Conservation (phyloP, 2,888 invertebrate genomes). For the Drosophila suboccidentalis region DNA sequence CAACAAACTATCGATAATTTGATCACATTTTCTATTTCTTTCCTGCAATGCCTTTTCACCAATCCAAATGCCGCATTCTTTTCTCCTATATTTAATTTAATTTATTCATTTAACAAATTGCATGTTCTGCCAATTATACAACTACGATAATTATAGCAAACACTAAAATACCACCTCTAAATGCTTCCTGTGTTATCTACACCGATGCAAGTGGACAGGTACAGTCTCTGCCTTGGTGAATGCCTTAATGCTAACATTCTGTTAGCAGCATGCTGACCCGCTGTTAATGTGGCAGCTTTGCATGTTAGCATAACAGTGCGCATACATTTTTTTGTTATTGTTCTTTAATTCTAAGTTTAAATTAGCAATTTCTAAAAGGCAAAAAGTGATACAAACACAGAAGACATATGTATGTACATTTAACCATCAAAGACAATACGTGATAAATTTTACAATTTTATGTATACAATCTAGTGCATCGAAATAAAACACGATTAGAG, state of each 20-base stretch:
- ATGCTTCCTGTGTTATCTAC: slow-evolving; percentile 97
- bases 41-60: slow-evolving; percentile 24
- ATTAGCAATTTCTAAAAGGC: slow-evolving; percentile 34
- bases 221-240: slow-evolving; percentile 52
- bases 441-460: slow-evolving; percentile 38
- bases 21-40: slow-evolving; percentile 21
- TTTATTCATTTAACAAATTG: slow-evolving; percentile 36
- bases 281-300: slow-evolving; percentile 35
- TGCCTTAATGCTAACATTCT: slow-evolving; percentile 26
- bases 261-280: slow-evolving; percentile 44
- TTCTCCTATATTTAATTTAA: slow-evolving; percentile 18
- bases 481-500: slow-evolving; percentile 73
- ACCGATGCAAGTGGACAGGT: slow-evolving; percentile 98
- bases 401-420: slow-evolving; percentile 7
- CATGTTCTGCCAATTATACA: slow-evolving; percentile 41
- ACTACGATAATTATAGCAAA: slow-evolving; percentile 70
- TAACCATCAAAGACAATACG: slow-evolving; percentile 1
- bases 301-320: slow-evolving; percentile 24
- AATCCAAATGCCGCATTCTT: slow-evolving; percentile 22
- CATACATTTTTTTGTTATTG: slow-evolving; percentile 6
- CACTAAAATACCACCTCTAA: slow-evolving; percentile 90
- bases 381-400: slow-evolving; percentile 5
- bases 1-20: slow-evolving; percentile 36
- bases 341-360: slow-evolving; percentile 30
- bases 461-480: slow-evolving; percentile 29